Evolutionary conservation across 1,140 invertebrate genomes (phyloP), one percentile per base, ranked within the genome.

Genomic region (Pseudomyrmex cubaensis): DNA sequence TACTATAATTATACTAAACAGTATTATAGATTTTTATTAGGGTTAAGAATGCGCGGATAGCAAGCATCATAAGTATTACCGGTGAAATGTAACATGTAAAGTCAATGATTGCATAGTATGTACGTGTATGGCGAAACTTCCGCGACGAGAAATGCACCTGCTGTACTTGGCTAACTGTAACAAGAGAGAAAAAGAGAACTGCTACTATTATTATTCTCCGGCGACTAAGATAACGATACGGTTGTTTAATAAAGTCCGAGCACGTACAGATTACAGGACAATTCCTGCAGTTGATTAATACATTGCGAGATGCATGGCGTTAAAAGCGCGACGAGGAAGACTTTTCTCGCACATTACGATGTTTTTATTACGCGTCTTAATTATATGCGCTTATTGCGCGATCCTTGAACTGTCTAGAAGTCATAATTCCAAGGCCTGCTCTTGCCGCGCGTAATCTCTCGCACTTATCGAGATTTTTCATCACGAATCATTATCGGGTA

Each of bases 281-380:
- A 35, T 80, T 80, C 35, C 17, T 61, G 20, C 67, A 46, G 22
- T 72, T 61, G 46, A 80, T 80, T 72, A 17, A 80, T 61, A 72
- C 66, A 13, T 57, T 13, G 46, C 52, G 44, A 35, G 35, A 69
- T 70, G 13, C 50, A 2, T 12, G 52, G 8, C n/a, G 22, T 12
- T 20, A 54, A 50, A 15, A 0, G 3, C 35, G 46, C 12, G 52
- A 25, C 20, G 57, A 80, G 66, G 56, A 70, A 72, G 35, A 61
- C 54, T 70, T 72, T 15, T 10, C 52, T 59, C 22, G 15, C 52
- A 7, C 48, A 78, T 57, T 70, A 70, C 10, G 10, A 8, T 48
- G 10, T 59, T 35, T 46, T 66, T 15, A 77, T 66, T 77, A 56
- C 62, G 10, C 62, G 54, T 66, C 74, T 61, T 66, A 48, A 76